These are phyloP conservation scores for Listronotus bonariensis DNA, from an alignment of 1,140 invertebrate species.

Conservation along the genomic window DNA sequence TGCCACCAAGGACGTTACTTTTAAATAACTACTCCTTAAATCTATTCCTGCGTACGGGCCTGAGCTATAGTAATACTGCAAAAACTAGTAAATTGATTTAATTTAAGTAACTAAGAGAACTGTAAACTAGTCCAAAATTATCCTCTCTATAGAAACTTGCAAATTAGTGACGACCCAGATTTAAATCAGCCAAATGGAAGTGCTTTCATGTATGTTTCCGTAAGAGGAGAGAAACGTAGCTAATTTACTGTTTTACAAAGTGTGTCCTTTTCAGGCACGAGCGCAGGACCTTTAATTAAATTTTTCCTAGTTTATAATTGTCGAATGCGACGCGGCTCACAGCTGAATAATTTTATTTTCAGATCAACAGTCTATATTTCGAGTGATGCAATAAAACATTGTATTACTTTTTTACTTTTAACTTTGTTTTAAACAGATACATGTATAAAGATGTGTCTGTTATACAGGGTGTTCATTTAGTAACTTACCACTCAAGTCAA, in stretches of 20 bases:
- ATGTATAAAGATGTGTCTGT: too few species aligned
- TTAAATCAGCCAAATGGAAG: conserved; percentile 32
- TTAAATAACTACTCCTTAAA: too few species aligned
- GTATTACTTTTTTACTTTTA: too few species aligned
- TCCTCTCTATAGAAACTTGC: conserved; percentile 28
- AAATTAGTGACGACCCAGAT: conserved; percentile 34
- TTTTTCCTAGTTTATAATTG: conserved; percentile 33
- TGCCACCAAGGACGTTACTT: too few species aligned
- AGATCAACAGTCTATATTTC: neutral
- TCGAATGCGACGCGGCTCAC: conserved; percentile 17
- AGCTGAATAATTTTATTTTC: conserved; percentile 19
- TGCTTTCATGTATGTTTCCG: conserved; percentile 35
- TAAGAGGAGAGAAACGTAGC: conserved; percentile 25
- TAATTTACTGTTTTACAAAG: conserved; percentile 35
- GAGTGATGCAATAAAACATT: too few species aligned
- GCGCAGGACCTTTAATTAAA: conserved; percentile 31
- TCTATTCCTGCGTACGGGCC: too few species aligned
- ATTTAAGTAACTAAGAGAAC: neutral
- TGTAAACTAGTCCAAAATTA: conserved; percentile 28
- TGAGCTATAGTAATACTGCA: too few species aligned
- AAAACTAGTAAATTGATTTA: neutral
- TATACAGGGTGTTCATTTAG: too few species aligned
- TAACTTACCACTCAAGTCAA: too few species aligned
- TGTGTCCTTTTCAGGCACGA: conserved; percentile 32
- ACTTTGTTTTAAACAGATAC: too few species aligned